Evolutionary conservation across 2,797 vertebrate genomes (phyloP), one percentile per base, ranked within the genome.

Genomic region (Percopsis omiscomaycus): DNA sequence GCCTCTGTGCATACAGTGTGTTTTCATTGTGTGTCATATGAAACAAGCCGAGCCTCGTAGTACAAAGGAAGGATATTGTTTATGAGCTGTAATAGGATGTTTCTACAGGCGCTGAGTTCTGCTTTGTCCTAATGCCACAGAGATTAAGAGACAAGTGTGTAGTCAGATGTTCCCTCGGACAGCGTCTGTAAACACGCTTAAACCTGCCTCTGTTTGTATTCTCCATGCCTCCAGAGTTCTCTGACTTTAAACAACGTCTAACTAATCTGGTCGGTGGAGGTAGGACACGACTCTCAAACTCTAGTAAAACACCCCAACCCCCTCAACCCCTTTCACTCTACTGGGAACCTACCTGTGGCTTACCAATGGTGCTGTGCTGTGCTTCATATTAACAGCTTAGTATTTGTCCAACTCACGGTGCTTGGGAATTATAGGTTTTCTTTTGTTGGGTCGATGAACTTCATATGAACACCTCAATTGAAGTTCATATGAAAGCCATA

Each of bases 21-120:
- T 50, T 53, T 58, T 61, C 67, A 67, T 83, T 83, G 79, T 83
- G 37, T 42, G 8, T 16, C 46, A 3, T 0, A 59, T 80, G 77
- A 73, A 82, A 77, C 12, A 58, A 70, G 27, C 47, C 0, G 13
- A 79, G 73, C 79, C 81, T 75, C 72, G 8, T 62, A 49, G 76
- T 59, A 71, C 15, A 61, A 55, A 63, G 32, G 5, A 72, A 66
- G 72, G 30, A 48, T 59, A 74, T 67, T 77, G 76, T 82, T 58
- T 3, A 13, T 12, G 64, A 64, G 59, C 15, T 69, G 68, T 59
- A 8, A 44, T 48, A 12, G 69, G 76, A 68, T 27, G 71, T 67
- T 84, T 73, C 71, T 64, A 78, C 48, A n/a, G 69, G 71, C 47
- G 60, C 57, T 1, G 22, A 14, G 57, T n/a, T 64, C 22, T 16